Evolutionary conservation across 1,140 invertebrate genomes (phyloP).

Genomic region (Danaus melanippus): DNA sequence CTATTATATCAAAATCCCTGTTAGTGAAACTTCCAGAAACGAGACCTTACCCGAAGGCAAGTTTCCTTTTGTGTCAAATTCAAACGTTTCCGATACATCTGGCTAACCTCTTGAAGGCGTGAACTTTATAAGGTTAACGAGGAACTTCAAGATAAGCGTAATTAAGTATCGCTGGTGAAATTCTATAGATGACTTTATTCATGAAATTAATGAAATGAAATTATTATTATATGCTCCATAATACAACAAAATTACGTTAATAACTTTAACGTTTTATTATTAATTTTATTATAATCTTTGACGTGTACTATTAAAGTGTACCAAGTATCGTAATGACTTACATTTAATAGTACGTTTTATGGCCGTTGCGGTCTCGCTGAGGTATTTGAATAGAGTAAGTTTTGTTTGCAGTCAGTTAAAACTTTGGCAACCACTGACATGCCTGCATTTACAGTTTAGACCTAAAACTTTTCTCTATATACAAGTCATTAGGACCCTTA

Average conservation of each 20-base stretch:
- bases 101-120: conserved; percentile 11
- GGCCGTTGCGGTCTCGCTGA: conserved; percentile 4
- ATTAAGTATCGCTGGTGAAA: conserved; percentile 21
- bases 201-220: no score
- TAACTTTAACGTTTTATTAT: not conserved
- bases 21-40: no score
- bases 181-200: conserved; percentile 11
- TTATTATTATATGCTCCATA: not conserved
- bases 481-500: no score
- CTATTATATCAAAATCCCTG: no score
- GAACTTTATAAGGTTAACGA: conserved; percentile 27
- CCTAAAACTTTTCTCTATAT: no score
- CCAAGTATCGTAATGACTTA: conserved; percentile 3
- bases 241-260: not conserved
- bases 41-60: no score
- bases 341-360: conserved; percentile 1
- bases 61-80: no score
- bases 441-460: no score
- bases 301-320: not conserved
- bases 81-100: conserved; percentile 8
- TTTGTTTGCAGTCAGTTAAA: conserved; percentile 38
- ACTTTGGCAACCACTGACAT: conserved; percentile 20
- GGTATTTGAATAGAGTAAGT: conserved; percentile 25
- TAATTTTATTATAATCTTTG: not conserved
- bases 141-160: conserved; percentile 29